Conservation (phyloP, 2,888 invertebrate species). For the Hesperia comma region DNA sequence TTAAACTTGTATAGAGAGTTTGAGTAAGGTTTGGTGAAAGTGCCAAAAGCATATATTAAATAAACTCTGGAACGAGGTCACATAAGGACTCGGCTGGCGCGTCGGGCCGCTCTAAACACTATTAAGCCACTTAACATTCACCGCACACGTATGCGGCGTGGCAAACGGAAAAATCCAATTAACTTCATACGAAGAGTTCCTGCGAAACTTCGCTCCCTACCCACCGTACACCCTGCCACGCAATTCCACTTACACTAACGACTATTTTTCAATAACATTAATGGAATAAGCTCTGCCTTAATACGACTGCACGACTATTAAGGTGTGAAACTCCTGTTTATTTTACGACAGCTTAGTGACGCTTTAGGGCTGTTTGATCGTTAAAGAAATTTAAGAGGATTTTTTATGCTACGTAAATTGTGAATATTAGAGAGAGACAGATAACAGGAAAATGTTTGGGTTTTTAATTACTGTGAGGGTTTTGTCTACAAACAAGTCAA, state of each 20-base stretch:
- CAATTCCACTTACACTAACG: conserved; percentile 64
- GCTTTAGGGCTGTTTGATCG: neutral
- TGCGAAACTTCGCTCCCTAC: conserved; percentile 56
- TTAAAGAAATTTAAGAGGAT: neutral
- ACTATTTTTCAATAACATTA: conserved; percentile 75
- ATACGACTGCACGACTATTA: conserved; percentile 51
- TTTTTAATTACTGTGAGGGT: conserved; percentile 1
- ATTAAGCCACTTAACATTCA: conserved; percentile 73
- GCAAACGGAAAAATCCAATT: conserved; percentile 82
- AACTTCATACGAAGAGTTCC: conserved; percentile 74
- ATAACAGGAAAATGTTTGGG: neutral
- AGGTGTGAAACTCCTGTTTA: conserved; percentile 41
- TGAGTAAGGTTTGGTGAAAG: conserved; percentile 3
- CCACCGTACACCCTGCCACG: conserved; percentile 42
- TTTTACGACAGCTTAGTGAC: conserved; percentile 16
- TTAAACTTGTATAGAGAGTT: conserved; percentile 4
- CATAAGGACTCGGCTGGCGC: conserved; percentile 35
- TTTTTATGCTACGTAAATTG: neutral
- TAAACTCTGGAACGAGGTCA: conserved; percentile 33
- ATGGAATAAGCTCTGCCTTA: conserved; percentile 61
- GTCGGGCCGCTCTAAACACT: conserved; percentile 54
- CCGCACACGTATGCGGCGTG: conserved; percentile 68
- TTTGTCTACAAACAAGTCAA: neutral
- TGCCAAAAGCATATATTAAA: conserved; percentile 20
- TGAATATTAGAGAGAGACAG: neutral